Evolutionary conservation across 2,113 vertebrate species (phyloP).

Genomic region (Lepus europaeus): DNA sequence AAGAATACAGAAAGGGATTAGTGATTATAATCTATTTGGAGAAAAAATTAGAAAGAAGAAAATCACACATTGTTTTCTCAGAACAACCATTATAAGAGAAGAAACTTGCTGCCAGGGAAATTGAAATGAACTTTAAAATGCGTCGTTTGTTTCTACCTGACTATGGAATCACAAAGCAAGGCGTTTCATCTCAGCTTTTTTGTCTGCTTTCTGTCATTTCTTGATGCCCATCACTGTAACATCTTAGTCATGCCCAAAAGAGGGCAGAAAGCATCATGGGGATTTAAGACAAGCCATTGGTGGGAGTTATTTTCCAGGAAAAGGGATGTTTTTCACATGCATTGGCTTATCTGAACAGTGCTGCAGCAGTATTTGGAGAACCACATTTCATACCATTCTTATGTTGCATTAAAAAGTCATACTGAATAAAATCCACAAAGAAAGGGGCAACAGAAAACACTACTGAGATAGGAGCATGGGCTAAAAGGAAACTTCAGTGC

Average conservation of each 20-base stretch:
- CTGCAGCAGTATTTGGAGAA: not conserved
- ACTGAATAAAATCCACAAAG: not conserved
- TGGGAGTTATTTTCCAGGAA: not conserved
- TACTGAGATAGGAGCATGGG: not conserved
- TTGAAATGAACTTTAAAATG: constrained; percentile 52
- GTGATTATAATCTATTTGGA: constrained; percentile 15
- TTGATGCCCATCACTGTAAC: not conserved
- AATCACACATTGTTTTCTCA: constrained; percentile 28
- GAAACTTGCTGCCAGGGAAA: constrained; percentile 40
- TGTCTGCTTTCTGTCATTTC: constrained; percentile 36
- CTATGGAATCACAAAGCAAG: not conserved
- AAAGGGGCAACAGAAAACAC: not conserved
- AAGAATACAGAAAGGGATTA: not conserved
- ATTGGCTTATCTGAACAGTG: not conserved
- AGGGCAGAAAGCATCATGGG: not conserved
- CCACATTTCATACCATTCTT: not conserved
- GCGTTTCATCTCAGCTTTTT: not conserved
- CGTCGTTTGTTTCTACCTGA: constrained; percentile 22
- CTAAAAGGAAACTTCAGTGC: constrained; percentile 16
- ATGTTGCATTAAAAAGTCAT: not conserved
- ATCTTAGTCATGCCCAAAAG: not conserved
- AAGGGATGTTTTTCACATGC: not conserved
- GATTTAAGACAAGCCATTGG: not conserved
- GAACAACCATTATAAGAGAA: constrained; percentile 31
- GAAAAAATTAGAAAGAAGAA: constrained; percentile 32